Conservation (phyloP, 2,113 vertebrate genomes). For the Piaya cayana region DNA sequence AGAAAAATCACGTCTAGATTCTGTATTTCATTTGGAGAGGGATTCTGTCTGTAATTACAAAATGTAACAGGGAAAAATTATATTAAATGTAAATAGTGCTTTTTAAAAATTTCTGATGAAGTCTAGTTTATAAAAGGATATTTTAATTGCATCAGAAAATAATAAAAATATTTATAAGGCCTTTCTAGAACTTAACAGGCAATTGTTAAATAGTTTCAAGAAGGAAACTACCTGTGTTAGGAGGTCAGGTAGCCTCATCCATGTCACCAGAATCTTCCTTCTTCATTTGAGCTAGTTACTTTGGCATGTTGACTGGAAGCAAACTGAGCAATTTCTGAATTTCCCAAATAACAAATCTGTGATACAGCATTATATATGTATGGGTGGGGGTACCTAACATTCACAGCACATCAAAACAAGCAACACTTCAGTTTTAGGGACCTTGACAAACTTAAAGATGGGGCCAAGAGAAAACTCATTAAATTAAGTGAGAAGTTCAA, state of each 20-base stretch:
- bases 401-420: background rate
- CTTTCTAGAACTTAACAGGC: background rate
- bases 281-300: background rate
- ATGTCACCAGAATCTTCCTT: background rate
- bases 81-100: background rate
- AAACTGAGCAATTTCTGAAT: background rate
- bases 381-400: background rate
- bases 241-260: background rate
- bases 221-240: background rate
- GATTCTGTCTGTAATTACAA: background rate
- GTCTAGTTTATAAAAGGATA: background rate
- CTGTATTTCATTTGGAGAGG: background rate
- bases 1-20: background rate
- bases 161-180: background rate
- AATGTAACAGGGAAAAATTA: background rate
- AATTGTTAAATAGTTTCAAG: background rate
- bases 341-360: background rate
- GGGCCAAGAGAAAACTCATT: background rate
- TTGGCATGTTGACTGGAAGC: background rate
- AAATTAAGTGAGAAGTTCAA: background rate
- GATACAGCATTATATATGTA: background rate
- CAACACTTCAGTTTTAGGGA: background rate
- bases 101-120: background rate
- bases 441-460: background rate
- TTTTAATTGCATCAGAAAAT: background rate